Evolutionary conservation across 2,113 vertebrate species (phyloP).

Genomic region (Mus musculus): GRCm39 chr17:62333501-62334000

Average conservation of each 20-base stretch:
- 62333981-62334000: too few relatives aligned
- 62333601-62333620: background rate
- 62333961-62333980: too few relatives aligned
- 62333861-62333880: slow-evolving; percentile 48
- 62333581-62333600: background rate
- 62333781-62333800: slow-evolving; percentile 53
- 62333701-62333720: background rate
- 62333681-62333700: background rate
- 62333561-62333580: too few relatives aligned
- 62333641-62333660: slow-evolving; percentile 2
- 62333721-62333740: slow-evolving; percentile 64
- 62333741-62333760: slow-evolving; percentile 52
- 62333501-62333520: too few relatives aligned
- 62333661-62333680: slow-evolving; percentile 57
- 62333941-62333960: background rate
- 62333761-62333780: slow-evolving; percentile 59
- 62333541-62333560: too few relatives aligned
- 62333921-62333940: background rate
- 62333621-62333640: background rate
- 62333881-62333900: background rate
- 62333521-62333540: too few relatives aligned
- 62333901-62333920: background rate
- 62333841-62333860: slow-evolving; percentile 19
- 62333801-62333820: slow-evolving; percentile 22
- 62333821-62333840: slow-evolving; percentile 21